Conservation (phyloP, 2,888 invertebrate species). For the Muscina levida region DNA sequence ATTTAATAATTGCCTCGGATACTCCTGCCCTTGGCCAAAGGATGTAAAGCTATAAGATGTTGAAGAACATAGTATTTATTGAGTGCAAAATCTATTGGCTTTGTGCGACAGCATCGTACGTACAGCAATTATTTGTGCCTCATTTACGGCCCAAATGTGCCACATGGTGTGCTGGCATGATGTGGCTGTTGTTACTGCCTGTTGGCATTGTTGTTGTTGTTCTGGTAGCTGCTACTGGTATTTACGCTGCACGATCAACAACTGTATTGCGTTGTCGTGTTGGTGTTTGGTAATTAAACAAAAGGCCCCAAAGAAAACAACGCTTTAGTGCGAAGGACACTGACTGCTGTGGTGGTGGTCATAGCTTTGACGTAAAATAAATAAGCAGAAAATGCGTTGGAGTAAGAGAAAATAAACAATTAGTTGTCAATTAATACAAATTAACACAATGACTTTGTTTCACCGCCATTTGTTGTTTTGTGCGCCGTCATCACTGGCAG, state of each 20-base stretch:
- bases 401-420: slow-evolving; percentile 67
- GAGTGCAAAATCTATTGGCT: slow-evolving; percentile 13
- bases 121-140: slow-evolving; percentile 10
- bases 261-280: slow-evolving; percentile 53
- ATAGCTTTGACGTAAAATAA: not conserved
- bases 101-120: not conserved
- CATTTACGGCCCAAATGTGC: slow-evolving; percentile 14
- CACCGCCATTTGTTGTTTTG: slow-evolving; percentile 56
- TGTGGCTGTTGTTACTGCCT: not conserved
- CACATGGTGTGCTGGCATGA: not conserved
- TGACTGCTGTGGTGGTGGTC: not conserved
- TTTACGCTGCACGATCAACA: slow-evolving; percentile 35
- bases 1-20: slow-evolving; percentile 16
- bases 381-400: slow-evolving; percentile 24
- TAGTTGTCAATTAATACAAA: slow-evolving; percentile 73
- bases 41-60: too few species aligned
- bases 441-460: slow-evolving; percentile 68
- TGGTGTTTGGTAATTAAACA: slow-evolving; percentile 54
- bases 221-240: not conserved
- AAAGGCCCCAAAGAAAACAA: slow-evolving; percentile 33
- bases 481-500: slow-evolving; percentile 16
- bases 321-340: too few species aligned
- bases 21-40: not conserved
- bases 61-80: not conserved
- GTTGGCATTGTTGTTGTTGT: slow-evolving; percentile 1